These are phyloP conservation scores for Zootermopsis nevadensis DNA, from an alignment of 2,888 invertebrate species.

Conservation along the genomic window DNA sequence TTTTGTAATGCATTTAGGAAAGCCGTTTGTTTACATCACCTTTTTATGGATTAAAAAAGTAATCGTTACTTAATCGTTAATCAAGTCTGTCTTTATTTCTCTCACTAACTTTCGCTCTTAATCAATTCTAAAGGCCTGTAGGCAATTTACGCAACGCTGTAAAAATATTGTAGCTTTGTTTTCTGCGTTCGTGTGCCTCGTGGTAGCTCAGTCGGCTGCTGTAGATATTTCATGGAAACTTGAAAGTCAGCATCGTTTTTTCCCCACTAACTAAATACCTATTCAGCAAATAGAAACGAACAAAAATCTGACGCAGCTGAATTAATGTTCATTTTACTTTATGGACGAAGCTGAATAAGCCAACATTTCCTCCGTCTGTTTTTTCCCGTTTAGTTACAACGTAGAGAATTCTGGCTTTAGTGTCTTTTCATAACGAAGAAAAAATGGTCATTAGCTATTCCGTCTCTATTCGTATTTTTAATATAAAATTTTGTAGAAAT, in stretches of 20 bases:
- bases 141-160: background rate
- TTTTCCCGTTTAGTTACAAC: background rate
- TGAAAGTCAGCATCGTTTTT: background rate
- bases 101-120: too few species aligned
- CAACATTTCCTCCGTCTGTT: too few species aligned
- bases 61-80: too few species aligned
- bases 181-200: background rate
- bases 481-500: too few species aligned
- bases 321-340: background rate
- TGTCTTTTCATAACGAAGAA: background rate
- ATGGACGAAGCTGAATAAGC: background rate
- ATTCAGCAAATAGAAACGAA: background rate
- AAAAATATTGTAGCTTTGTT: background rate
- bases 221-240: background rate
- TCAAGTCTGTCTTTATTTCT: too few species aligned
- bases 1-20: too few species aligned
- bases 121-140: background rate
- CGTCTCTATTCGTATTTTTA: too few species aligned
- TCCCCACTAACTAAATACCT: background rate
- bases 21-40: too few species aligned
- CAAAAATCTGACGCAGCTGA: background rate
- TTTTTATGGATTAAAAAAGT: too few species aligned
- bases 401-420: background rate
- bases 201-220: background rate
- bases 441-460: background rate